Evolutionary conservation across 2,888 invertebrate species (phyloP), one percentile per base, ranked within the genome.

Genomic region (Andricus quercusramuli): DNA sequence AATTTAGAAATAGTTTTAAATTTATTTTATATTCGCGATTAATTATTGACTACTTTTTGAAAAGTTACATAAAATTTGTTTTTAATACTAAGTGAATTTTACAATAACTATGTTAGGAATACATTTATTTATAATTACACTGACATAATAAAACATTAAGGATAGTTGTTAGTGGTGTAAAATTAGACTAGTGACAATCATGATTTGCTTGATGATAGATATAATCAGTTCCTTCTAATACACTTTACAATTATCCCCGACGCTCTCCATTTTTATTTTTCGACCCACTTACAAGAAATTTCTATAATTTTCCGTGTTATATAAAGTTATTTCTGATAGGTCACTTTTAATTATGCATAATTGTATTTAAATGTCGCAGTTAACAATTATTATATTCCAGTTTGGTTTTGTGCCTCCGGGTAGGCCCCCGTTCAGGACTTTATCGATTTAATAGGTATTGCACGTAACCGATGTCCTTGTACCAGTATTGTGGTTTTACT

Each of bases 301-400:
- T 62, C 15, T 25, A 62, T 62, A 62, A 62, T 25, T 62, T 25
- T 62, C 37, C 32, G 6, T 32, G 25, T 65, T n/a, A n/a, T 41
- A 66, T 66, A 22, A 62, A 15, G 1, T 62, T 62, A 15, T 37
- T 37, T 66, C 66, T 66, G 37, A 66, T 20, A 66, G 17, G 37
- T 37, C 37, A 22, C n/a, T 66, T 66, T 66, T 66, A 66, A 66
- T 66, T 66, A 66, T 66, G n/a, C n/a, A 66, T 66, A 41, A 66
- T 66, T 66, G 37, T 66, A 66, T 66, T 41, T 66, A 66, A 37
- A 66, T 66, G 66, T 66, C 11, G 32, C 41, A 66, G 20, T 66
- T 66, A 6, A 37, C 37, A 37, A 37, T 66, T 66, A 66, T 66
- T 41, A 66, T 66, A 66, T 66, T 66, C 37, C 66, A 66, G 37